phyloP scores from a whole-genome alignment of 2,888 invertebrate genomes.

The Trichacis sp. region DNA sequence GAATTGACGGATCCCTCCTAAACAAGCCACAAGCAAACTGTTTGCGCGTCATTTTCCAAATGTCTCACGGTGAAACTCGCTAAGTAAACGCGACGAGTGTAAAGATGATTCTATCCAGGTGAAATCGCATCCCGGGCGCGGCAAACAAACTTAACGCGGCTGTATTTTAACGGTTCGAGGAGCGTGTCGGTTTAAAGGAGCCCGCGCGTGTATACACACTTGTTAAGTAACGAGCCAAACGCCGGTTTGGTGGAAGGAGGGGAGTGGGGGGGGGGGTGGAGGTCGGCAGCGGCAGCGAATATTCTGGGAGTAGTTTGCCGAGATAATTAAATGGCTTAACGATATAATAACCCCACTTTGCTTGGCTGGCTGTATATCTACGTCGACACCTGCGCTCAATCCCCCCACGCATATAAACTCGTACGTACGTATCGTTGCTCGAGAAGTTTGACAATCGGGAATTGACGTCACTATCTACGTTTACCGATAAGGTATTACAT shows the following conservation, averaged over 20 bases:
- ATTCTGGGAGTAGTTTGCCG: constrained; percentile 66
- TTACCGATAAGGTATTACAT: no score
- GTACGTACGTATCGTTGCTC: background rate
- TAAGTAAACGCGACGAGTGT: constrained; percentile 5
- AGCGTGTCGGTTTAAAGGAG: constrained; percentile 46
- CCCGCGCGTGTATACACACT: constrained; percentile 40
- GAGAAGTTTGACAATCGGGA: constrained; percentile 31
- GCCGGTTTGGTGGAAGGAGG: constrained; percentile 4
- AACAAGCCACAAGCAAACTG: background rate
- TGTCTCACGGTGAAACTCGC: background rate
- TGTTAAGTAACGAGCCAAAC: constrained; percentile 34
- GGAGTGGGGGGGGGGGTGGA: constrained; percentile 21
- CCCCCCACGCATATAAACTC: constrained; percentile 33
- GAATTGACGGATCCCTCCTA: background rate
- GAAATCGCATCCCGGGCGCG: constrained; percentile 44
- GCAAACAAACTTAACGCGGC: constrained; percentile 58
- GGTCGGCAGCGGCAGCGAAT: constrained; percentile 55
- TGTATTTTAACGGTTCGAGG: constrained; percentile 53
- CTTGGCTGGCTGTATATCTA: constrained; percentile 53
- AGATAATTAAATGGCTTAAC: constrained; percentile 69
- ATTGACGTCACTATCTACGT: constrained; percentile 10
- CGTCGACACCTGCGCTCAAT: constrained; percentile 38
- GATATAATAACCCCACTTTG: constrained; percentile 66
- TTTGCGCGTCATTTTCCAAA: background rate
- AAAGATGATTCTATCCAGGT: constrained; percentile 37